These are phyloP conservation scores for Dorcus parallelipipedus DNA, from an alignment of 2,888 invertebrate genomes.

Conservation along the genomic window DNA sequence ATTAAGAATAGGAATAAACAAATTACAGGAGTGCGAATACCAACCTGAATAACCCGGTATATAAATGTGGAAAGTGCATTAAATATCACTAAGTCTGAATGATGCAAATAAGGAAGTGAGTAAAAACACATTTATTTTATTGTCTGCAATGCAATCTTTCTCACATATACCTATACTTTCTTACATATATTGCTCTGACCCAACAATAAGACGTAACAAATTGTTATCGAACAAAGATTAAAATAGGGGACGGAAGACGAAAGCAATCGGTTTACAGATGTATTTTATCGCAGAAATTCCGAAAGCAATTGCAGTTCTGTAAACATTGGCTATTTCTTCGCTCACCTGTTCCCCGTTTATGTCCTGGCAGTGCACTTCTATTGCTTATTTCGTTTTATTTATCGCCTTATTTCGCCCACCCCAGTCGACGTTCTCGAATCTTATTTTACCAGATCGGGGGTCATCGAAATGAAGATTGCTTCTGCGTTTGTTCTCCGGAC, in stretches of 20 bases:
- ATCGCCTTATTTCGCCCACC: slow-evolving; percentile 1
- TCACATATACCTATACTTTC: too few relatives aligned
- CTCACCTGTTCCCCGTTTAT: slow-evolving; percentile 35
- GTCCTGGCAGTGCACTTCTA: slow-evolving; percentile 22
- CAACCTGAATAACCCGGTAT: too few relatives aligned
- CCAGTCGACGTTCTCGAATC: not conserved
- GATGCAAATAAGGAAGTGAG: too few relatives aligned
- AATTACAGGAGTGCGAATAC: too few relatives aligned
- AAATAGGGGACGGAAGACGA: slow-evolving; percentile 27
- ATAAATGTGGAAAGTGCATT: too few relatives aligned
- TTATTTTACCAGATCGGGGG: not conserved
- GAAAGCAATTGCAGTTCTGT: slow-evolving; percentile 39
- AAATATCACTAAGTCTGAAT: too few relatives aligned
- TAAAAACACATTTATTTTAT: too few relatives aligned
- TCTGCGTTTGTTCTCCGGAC: not conserved
- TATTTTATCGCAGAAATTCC: slow-evolving; percentile 37
- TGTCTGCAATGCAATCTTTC: too few relatives aligned
- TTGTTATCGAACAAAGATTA: slow-evolving; percentile 25
- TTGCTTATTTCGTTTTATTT: slow-evolving; percentile 2
- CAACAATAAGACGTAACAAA: too few relatives aligned
- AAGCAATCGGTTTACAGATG: slow-evolving; percentile 39
- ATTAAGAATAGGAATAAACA: too few relatives aligned
- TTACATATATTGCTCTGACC: too few relatives aligned
- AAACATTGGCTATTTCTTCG: slow-evolving; percentile 37
- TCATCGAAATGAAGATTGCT: slow-evolving; percentile 2